Evolutionary conservation across 2,113 vertebrate genomes (phyloP), one percentile per base, ranked within the genome.

Genomic region (Otis tarda): DNA sequence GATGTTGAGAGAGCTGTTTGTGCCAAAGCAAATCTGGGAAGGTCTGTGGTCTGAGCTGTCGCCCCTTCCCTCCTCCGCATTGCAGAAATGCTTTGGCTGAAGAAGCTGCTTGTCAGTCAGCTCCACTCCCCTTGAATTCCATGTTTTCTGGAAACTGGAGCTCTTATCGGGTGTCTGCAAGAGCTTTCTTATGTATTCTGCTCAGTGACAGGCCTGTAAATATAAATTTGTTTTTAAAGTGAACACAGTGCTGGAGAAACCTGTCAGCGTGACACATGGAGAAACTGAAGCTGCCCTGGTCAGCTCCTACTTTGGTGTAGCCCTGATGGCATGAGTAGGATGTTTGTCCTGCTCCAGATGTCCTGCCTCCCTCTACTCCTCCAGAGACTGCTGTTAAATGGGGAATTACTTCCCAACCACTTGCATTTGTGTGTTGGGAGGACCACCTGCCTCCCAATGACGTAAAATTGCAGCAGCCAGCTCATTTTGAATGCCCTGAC

Each of bases 201-300:
- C 33, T 59, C 2, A 2, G 12, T 90, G 55, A 63, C 50, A 83
- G 50, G 13, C n/a, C 28, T 86, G 47, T 49, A 90, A 81, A 63
- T 17, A 80, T 5, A 31, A 22, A 50, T 69, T 60, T 86, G 4
- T 69, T 88, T 73, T 55, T 57, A 4, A 91, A 87, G 16, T 12
- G 25, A 60, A 61, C 0, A 1, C 33, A 64, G 21, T 20, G 19
- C 28, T 70, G n/a, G 25, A 64, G n/a, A 71, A 68, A 64, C 35
- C 43, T 3, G 16, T 64, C 30, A 76, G 27, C 0, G 0, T 7
- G 27, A 30, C 14, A 14, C 1, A 0, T 12, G 23, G 49, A 69
- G 39, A 78, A 85, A 65, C 21, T 10, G 6, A 61, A 69, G 11
- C 21, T 75, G 6, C 35, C 22, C 21, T 57, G 53, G 5, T 63